These are phyloP conservation scores for human DNA, from an alignment of 2,113 vertebrate genomes.

Conservation along the genomic window GRCh38 chr19:16078501-16079000, in stretches of 20 bases:
- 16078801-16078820: neutral
- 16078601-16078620: constrained; percentile 45
- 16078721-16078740: constrained; percentile 26
- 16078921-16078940: constrained; percentile 84
- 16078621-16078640: constrained; percentile 46
- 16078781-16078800: neutral
- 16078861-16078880: constrained; percentile 19
- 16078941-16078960: constrained; percentile 86
- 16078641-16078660: constrained; percentile 36
- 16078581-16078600: constrained; percentile 42
- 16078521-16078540: neutral
- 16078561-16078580: neutral
- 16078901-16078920: constrained; percentile 82
- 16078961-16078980: constrained; percentile 83
- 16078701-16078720: constrained; percentile 23
- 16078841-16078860: neutral
- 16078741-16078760: neutral
- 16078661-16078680: constrained; percentile 42
- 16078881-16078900: constrained; percentile 68
- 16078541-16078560: constrained; percentile 60
- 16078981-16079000: constrained; percentile 86
- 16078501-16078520: neutral
- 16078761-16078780: neutral
- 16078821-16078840: neutral
- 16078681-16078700: neutral